These are phyloP conservation scores for Moxostoma hubbsi DNA, from an alignment of 2,797 vertebrate genomes.

Conservation along the genomic window DNA sequence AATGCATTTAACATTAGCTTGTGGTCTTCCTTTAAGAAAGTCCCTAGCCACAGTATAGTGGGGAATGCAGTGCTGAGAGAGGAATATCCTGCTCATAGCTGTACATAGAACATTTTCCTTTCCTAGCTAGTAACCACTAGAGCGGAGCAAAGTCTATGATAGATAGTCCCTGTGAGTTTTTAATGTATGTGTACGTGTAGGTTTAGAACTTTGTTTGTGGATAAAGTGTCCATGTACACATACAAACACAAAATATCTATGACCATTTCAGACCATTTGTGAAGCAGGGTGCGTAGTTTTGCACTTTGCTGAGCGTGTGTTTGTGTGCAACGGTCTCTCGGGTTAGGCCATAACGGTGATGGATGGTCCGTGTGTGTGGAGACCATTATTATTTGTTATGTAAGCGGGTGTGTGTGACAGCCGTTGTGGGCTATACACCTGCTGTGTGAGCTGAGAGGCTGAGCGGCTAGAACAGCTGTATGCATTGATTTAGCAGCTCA, in stretches of 20 bases:
- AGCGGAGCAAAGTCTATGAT: constrained; percentile 60
- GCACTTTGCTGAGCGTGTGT: constrained; percentile 54
- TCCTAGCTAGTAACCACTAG: constrained; percentile 53
- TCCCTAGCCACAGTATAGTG: constrained; percentile 9
- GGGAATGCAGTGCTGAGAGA: constrained; percentile 6
- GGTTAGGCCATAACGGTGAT: constrained; percentile 91
- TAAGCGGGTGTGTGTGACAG: constrained; percentile 80
- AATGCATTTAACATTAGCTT: constrained; percentile 67
- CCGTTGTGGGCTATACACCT: constrained; percentile 90
- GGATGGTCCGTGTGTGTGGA: constrained; percentile 91
- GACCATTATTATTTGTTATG: constrained; percentile 89
- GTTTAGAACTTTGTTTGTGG: constrained; percentile 39
- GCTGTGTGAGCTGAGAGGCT: constrained; percentile 85
- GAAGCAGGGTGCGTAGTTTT: constrained; percentile 62
- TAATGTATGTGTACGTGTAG: constrained; percentile 41
- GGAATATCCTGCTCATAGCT: constrained; percentile 51
- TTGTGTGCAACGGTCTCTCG: constrained; percentile 76
- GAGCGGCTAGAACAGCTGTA: constrained; percentile 90
- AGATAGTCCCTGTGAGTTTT: constrained; percentile 55
- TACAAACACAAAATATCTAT: constrained; percentile 34
- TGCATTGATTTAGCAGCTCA: constrained; percentile 92
- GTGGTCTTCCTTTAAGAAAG: constrained; percentile 81
- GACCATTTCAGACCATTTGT: constrained; percentile 52
- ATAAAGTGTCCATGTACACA: constrained; percentile 24
- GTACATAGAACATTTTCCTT: constrained; percentile 63